Percentiles rank a stretch among this genome's conserved stretches.
These are phyloP conservation scores for Trimorus sp. DNA, from an alignment of 2,888 invertebrate species.

Conservation along the genomic window DNA sequence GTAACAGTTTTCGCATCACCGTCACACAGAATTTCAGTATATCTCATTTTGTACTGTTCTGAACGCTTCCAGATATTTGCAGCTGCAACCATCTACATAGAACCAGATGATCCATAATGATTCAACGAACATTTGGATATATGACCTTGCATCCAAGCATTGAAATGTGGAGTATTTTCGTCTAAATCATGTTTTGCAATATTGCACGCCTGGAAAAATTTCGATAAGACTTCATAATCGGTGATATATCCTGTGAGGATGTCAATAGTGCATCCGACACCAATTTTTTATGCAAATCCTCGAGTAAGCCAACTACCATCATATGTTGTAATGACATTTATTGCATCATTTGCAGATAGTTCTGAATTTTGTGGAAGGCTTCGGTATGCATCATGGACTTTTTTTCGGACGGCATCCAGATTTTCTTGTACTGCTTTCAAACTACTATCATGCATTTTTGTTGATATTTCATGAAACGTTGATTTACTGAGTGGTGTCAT, in stretches of 20 bases:
- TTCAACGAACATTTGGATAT: background rate
- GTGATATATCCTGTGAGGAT: background rate
- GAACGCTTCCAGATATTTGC: conserved; percentile 13
- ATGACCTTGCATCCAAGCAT: conserved; percentile 21
- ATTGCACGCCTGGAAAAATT: background rate
- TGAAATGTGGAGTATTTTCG: conserved; percentile 16
- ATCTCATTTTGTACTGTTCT: conserved; percentile 3
- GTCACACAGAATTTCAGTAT: conserved; percentile 15
- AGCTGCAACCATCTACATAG: conserved; percentile 29
- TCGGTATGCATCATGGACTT: no score
- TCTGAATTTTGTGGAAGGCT: no score
- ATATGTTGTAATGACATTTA: conserved; percentile 9
- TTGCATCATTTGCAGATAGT: background rate
- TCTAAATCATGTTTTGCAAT: background rate
- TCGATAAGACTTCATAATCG: background rate
- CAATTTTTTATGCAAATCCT: conserved; percentile 18
- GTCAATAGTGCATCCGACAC: conserved; percentile 8
- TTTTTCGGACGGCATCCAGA: no score
- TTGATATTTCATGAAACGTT: no score
- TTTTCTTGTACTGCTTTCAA: no score
- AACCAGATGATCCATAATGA: conserved; percentile 17
- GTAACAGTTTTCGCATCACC: conserved; percentile 23
- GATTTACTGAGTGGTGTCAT: no score
- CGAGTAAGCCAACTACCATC: conserved; percentile 26
- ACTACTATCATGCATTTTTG: no score